Percentiles rank a stretch among this genome's conserved stretches.
These are phyloP conservation scores for Pseudoatta argentina DNA, from an alignment of 1,140 invertebrate species.

Conservation along the genomic window DNA sequence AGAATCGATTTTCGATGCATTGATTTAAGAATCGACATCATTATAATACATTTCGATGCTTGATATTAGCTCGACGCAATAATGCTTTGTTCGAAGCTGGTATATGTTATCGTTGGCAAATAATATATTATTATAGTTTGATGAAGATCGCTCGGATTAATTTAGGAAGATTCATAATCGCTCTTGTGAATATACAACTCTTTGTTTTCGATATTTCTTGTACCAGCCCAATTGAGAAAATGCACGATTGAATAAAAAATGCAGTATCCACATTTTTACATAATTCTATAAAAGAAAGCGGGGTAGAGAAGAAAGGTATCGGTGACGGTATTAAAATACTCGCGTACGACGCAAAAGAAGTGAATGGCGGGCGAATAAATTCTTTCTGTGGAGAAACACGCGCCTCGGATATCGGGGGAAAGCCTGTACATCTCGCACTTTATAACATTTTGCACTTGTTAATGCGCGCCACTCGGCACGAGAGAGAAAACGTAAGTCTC, in stretches of 20 bases:
- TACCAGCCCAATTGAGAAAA: neutral
- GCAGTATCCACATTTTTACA: neutral
- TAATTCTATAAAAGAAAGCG: slow-evolving; percentile 21
- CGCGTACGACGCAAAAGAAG: slow-evolving; percentile 27
- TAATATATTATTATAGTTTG: neutral
- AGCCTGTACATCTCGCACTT: slow-evolving; percentile 30
- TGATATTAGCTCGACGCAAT: slow-evolving; percentile 20
- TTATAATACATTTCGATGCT: neutral
- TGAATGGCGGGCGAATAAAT: slow-evolving; percentile 55
- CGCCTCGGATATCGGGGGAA: slow-evolving; percentile 44
- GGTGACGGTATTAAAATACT: slow-evolving; percentile 23
- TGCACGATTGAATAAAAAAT: neutral
- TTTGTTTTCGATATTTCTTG: neutral
- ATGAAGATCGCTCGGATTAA: neutral
- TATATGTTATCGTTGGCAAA: neutral
- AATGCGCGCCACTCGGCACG: slow-evolving; percentile 40
- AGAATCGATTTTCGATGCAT: too few relatives aligned
- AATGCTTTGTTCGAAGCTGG: slow-evolving; percentile 2
- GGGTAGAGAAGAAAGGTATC: neutral
- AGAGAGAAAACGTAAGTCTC: slow-evolving; percentile 57
- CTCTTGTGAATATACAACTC: neutral
- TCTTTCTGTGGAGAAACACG: slow-evolving; percentile 6
- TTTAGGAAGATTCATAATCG: slow-evolving; percentile 1
- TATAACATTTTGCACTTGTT: slow-evolving; percentile 44
- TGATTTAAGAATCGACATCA: too few relatives aligned